Base-by-base conservation (phyloP, 2,797 vertebrate species). In the Leptatherina wallacei region DNA sequence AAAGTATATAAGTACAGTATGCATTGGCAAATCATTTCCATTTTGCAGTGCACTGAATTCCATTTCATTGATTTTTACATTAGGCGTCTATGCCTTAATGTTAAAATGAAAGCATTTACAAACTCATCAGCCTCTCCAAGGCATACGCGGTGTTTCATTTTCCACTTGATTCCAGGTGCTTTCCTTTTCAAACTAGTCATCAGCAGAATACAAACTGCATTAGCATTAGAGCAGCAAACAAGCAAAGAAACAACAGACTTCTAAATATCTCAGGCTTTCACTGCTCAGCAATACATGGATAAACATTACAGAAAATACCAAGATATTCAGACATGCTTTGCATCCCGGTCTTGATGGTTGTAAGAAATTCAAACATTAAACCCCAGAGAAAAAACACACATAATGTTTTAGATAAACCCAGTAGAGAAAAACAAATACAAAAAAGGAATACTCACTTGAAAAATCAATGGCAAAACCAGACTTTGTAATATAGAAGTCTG, bases 401-500 rank as follows among this genome's bases (percentile, higher is more conserved):
- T 42, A 61, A 55, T 18, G 10, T 30, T 71, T 7, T 8, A 7
- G 38, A 5, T 16, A 40, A 71, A 22, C 13, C 30, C 36, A 57
- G 22, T 70, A 14, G 62, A 69, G 59, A 70, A 63, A 65, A 29
- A 60, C 24, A 51, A 44, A 18, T 2, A 42, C 24, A 40, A 40
- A 6, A 32, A 60, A 51, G 13, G 22, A 73, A 35, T 75, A 95
- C 97, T 97, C 90, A 99, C 98, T 99, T 89, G 98, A 98, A 93
- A 99, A 99, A 78, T 99, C 97, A 71, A 99, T 97, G 71, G 97
- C 97, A 49, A 99, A 99, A 84, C 98, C 98, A 44, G 97, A 99
- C 92, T 99, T 99, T 90, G 97, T 99, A 91, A 99, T 99, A 81
- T 98, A 99, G 89, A 99, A 99, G 83, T 99, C 98, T 0, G 98